A percentile compares a stretch with the other conserved stretches of the same genome.
phyloP scores from a whole-genome alignment of 2,113 vertebrate species.

The Gavialis gangeticus region DNA sequence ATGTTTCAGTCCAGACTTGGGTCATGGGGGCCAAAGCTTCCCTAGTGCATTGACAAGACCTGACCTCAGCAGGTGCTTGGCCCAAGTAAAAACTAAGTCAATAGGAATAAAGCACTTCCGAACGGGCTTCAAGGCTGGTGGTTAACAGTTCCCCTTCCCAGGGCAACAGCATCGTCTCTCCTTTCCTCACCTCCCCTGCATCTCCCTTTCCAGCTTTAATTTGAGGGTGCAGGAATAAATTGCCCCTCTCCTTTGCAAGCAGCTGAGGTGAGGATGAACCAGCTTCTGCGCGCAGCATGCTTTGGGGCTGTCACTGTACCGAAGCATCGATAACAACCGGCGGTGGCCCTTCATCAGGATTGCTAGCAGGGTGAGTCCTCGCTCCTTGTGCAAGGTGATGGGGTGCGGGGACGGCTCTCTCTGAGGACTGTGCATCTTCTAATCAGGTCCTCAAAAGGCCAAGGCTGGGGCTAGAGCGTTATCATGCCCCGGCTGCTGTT shows the following conservation, averaged over 20 bases:
- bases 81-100: not conserved
- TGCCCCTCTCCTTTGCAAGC: not conserved
- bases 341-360: not conserved
- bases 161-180: not conserved
- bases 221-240: not conserved
- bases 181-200: not conserved
- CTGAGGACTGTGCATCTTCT: too few species aligned
- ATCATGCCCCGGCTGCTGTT: not conserved
- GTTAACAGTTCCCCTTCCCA: not conserved
- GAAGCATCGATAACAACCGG: not conserved
- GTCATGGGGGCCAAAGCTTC: not conserved
- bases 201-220: not conserved
- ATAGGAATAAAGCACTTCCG: not conserved
- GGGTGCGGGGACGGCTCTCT: too few species aligned
- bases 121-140: not conserved
- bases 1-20: too few species aligned
- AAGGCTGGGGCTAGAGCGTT: not conserved
- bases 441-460: not conserved
- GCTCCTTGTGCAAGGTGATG: not conserved
- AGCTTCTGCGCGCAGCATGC: fast-evolving
- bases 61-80: not conserved
- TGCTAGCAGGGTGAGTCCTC: not conserved
- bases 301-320: slow-evolving; percentile 12
- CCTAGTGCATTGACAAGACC: not conserved
- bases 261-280: slow-evolving; percentile 24